These are phyloP conservation scores for Anaspis maculata DNA, from an alignment of 2,888 invertebrate genomes.

Conservation along the genomic window DNA sequence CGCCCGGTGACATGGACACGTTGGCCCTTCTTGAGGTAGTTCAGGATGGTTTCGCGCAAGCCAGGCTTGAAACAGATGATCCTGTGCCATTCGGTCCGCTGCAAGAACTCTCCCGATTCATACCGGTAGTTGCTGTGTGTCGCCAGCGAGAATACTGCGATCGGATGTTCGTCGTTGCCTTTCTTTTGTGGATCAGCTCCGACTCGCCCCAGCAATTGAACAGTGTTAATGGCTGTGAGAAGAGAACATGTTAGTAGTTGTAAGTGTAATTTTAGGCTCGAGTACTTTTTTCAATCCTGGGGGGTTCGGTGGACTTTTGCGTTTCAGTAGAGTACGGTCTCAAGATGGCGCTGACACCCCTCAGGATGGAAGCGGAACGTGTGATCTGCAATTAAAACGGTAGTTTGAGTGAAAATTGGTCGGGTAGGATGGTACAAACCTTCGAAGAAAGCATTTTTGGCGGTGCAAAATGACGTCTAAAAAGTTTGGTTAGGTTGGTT, in stretches of 20 bases:
- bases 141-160: slow-evolving; percentile 81
- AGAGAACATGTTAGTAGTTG: neutral
- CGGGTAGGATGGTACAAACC: too few relatives aligned
- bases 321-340: too few relatives aligned
- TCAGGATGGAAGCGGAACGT: too few relatives aligned
- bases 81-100: slow-evolving; percentile 89
- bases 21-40: slow-evolving; percentile 78
- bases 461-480: too few relatives aligned
- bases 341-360: too few relatives aligned
- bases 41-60: slow-evolving; percentile 69
- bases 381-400: too few relatives aligned
- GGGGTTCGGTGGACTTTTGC: too few relatives aligned
- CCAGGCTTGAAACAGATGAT: slow-evolving; percentile 79
- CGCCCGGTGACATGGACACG: slow-evolving; percentile 75
- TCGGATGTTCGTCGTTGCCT: slow-evolving; percentile 74
- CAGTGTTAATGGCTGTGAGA: slow-evolving; percentile 67
- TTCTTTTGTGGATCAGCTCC: slow-evolving; percentile 84
- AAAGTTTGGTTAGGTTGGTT: too few relatives aligned
- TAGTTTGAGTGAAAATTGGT: too few relatives aligned
- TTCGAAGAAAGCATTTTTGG: too few relatives aligned
- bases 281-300: slow-evolving; percentile 37
- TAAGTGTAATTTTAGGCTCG: neutral
- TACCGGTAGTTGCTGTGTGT: slow-evolving; percentile 81
- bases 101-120: slow-evolving; percentile 69
- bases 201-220: slow-evolving; percentile 77